Evolutionary conservation across 2,888 invertebrate species (phyloP).

Genomic region (Perithous albicinctus): DNA sequence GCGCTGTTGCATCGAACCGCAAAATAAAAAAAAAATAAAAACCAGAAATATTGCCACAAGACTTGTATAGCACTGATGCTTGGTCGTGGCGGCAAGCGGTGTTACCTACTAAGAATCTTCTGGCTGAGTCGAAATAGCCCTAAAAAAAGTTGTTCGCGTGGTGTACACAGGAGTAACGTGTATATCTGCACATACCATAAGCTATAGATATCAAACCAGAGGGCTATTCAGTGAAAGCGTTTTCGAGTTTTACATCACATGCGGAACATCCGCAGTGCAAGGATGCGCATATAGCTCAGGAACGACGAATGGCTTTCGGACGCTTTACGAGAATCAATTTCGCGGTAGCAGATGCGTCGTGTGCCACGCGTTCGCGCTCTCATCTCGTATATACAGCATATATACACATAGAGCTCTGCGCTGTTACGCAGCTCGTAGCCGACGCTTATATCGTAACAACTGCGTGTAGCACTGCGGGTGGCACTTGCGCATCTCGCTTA

Average conservation of each 20-base stretch:
- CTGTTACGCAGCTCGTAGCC: background rate
- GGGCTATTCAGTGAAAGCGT: background rate
- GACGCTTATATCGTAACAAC: conserved; percentile 12
- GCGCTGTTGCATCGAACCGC: background rate
- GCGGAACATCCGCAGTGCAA: conserved; percentile 23
- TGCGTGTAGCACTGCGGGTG: conserved; percentile 5
- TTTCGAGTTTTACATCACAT: conserved; percentile 21
- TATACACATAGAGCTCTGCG: background rate
- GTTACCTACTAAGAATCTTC: background rate
- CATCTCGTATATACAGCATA: background rate
- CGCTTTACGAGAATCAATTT: conserved; percentile 73
- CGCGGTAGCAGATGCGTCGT: conserved; percentile 63
- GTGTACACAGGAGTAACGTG: background rate
- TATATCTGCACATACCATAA: background rate
- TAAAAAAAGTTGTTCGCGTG: conserved; percentile 9
- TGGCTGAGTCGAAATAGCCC: background rate
- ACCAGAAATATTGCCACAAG: background rate
- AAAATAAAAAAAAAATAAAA: background rate
- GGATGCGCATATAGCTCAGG: background rate
- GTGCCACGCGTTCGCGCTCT: background rate
- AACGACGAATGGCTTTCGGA: conserved; percentile 61
- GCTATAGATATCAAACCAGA: background rate
- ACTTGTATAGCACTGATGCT: background rate
- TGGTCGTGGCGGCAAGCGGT: background rate
- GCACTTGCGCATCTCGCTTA: conserved; percentile 68